phyloP scores from a whole-genome alignment of 2,888 invertebrate species.

The Mellilla xanthometata region DNA sequence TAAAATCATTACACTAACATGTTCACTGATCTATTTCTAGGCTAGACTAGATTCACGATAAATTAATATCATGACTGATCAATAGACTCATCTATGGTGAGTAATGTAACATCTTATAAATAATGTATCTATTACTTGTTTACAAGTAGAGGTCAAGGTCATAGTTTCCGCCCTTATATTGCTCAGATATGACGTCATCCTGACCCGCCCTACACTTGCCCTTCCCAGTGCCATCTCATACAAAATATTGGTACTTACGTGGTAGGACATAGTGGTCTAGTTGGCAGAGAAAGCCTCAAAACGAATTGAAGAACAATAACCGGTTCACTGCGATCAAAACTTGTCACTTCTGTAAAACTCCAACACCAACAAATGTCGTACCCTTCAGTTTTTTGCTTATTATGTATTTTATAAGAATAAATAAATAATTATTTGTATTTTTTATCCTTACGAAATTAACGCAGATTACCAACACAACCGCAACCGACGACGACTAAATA shows the following conservation, averaged over 20 bases:
- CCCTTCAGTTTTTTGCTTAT: too few relatives aligned
- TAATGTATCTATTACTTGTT: slow-evolving; percentile 9
- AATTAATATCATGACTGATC: too few relatives aligned
- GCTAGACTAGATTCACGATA: neutral
- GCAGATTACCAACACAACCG: too few relatives aligned
- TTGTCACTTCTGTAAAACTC: too few relatives aligned
- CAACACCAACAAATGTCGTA: too few relatives aligned
- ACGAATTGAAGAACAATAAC: slow-evolving; percentile 6
- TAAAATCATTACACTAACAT: slow-evolving; percentile 1
- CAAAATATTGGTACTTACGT: slow-evolving; percentile 23
- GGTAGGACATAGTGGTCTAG: slow-evolving; percentile 22
- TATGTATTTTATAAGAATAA: too few relatives aligned
- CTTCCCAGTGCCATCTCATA: neutral
- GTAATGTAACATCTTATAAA: too few relatives aligned
- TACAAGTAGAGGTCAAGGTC: slow-evolving; percentile 18
- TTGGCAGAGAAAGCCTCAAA: slow-evolving; percentile 9
- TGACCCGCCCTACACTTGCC: slow-evolving; percentile 24
- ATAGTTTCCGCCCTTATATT: slow-evolving; percentile 10
- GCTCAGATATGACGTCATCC: slow-evolving; percentile 22
- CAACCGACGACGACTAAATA: too few relatives aligned
- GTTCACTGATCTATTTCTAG: slow-evolving; percentile 3
- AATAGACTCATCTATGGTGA: too few relatives aligned
- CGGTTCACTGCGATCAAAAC: too few relatives aligned
- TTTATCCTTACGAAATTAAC: too few relatives aligned
- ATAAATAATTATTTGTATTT: too few relatives aligned